Base-by-base conservation (phyloP, 35 echinoderm and acorn worm species). In the Hemicentrotus pulcherrimus region DNA sequence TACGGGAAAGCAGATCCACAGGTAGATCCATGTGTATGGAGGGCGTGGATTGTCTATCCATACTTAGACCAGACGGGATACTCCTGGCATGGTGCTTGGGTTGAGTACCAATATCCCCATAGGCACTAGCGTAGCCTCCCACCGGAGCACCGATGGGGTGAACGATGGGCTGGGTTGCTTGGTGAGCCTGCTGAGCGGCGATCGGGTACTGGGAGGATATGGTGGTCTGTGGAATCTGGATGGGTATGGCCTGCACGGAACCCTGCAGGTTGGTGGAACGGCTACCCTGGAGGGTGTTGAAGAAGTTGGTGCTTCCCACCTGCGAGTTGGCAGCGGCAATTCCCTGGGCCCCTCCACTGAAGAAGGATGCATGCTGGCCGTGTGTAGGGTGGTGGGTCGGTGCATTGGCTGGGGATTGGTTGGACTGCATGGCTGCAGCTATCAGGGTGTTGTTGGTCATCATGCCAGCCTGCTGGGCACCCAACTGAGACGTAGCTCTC, bases 311-410 rank as follows among this genome's bases (percentile, higher is more conserved):
- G 31, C 94, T 94, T 31, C 96, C 96, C 12, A 94, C 96, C 15
- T 94, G 86, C 13, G 92, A 94, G 50, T 59, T 93, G 0, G 92
- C 95, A n/a, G 96, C 86, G 6, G 95, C 94, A 19, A 47, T 31
- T 31, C 15, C 91, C 31, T 86, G 52, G 32, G 94, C 94, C 28
- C 86, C 94, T 18, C 94, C 85, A 24, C 94, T 96, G 94, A 98
- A 96, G 95, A 98, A 98, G 86, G 97, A 98, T 18, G 96, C 61
- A 16, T 95, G 96, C 55, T 98, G 96, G 91, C 86, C 95, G 46
- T 86, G 88, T 94, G 45, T 85, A 61, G 60, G 95, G 86, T 92
- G 95, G 97, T 48, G 86, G 94, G 61, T 92, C 92, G 22, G 96
- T 91, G 91, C 94, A 88, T 31, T 91, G 94, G 50, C 94, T 94